Evolutionary conservation across 2,888 invertebrate species (phyloP), one percentile per base, ranked within the genome.

Genomic region (Drosophila rellima): DNA sequence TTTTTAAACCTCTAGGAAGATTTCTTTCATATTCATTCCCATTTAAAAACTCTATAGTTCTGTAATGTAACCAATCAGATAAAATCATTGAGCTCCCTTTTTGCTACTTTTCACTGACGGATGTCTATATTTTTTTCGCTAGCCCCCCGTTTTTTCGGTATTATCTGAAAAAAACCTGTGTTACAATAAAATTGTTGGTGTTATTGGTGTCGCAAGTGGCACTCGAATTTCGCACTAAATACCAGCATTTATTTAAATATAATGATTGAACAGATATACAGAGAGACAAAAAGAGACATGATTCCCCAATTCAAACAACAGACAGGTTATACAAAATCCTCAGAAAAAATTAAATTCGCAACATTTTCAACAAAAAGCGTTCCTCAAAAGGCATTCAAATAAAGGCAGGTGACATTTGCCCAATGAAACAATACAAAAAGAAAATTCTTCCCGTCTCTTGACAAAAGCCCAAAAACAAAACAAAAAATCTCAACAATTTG

Each of bases 371-470:
- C 37, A 47, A 57, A 64, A 61, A 37, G 33, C 39, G 48, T 55
- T 56, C 20, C 70, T 61, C 63, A 71, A 73, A 71, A 80, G 57
- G 35, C 62, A 74, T 70, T 73, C 70, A 79, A 82, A 82, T 71
- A 79, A 81, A 69, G 40, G 23, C 85, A 82, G 85, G 80, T 85
- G 81, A 85, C 81, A 82, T 82, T 79, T 71, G 51, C 77, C 65
- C 44, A 57, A 60, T 47, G 48, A 66, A 69, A 59, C 59, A 80
- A 82, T 76, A 73, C n/a, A 61, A 67, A 61, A 56, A 65, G 7
- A 52, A 55, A 55, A 37, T 20, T 52, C 15, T 52, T 56, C 18
- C 64, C 52, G 20, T 59, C 50, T 54, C 47, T 39, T 20, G 45
- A 37, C 52, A 37, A 55, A 44, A 33, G 26, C 2, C 39, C 23